Conservation (phyloP, 2,113 vertebrate genomes). For the Mandrillus leucophaeus region DNA sequence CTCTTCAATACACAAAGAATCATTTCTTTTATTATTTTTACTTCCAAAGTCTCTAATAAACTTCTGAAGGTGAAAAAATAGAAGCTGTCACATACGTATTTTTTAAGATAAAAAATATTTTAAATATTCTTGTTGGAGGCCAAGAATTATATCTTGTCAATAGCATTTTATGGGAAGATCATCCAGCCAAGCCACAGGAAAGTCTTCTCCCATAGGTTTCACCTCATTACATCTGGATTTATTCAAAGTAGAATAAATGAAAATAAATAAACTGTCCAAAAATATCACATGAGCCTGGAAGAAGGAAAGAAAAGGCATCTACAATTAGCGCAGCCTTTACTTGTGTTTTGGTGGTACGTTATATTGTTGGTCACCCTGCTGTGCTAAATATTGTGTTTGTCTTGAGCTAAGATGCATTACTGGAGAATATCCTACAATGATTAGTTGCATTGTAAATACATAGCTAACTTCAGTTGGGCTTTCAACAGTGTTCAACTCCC, state of each 20-base stretch:
- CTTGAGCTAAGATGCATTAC: neutral
- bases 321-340: constrained; percentile 17
- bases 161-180: constrained; percentile 17
- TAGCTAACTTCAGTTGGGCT: neutral
- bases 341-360: constrained; percentile 5
- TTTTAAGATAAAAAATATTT: constrained; percentile 56
- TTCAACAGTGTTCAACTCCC: neutral
- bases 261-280: constrained; percentile 34
- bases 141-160: constrained; percentile 62
- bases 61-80: constrained; percentile 24
- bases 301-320: constrained; percentile 58
- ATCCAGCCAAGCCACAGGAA: constrained; percentile 52
- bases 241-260: constrained; percentile 62
- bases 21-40: constrained; percentile 30
- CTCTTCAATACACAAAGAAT: constrained; percentile 15
- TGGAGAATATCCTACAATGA: neutral
- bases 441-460: neutral
- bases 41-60: constrained; percentile 2
- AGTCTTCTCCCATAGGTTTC: constrained; percentile 43
- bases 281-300: constrained; percentile 30
- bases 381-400: constrained; percentile 33
- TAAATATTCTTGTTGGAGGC: constrained; percentile 37
- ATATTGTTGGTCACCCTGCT: neutral
- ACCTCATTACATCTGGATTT: constrained; percentile 57
- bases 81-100: neutral